phyloP scores from a whole-genome alignment of 2,888 invertebrate genomes.

The Tipula vernalis region DNA sequence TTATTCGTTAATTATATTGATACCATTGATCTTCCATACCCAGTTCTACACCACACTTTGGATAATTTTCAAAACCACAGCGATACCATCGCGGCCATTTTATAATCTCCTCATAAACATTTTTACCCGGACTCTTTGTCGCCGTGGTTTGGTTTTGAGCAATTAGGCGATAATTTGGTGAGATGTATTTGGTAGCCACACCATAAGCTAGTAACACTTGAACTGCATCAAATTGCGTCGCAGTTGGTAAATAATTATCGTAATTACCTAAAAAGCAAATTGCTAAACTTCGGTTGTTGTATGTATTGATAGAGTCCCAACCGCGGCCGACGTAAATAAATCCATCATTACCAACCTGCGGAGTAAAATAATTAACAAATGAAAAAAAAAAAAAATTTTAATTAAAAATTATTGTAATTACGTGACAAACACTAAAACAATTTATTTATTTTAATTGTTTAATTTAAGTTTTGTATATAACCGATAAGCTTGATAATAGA shows the following conservation, averaged over 20 bases:
- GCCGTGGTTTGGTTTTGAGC: constrained; percentile 40
- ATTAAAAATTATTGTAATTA: background rate
- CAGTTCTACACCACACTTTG: constrained; percentile 28
- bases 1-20: constrained; percentile 1
- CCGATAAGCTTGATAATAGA: background rate
- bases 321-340: constrained; percentile 41
- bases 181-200: constrained; percentile 32
- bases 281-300: constrained; percentile 37
- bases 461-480: background rate
- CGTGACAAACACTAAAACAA: background rate
- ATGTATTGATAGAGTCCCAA: constrained; percentile 40
- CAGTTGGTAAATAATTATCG: constrained; percentile 31
- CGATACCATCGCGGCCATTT: constrained; percentile 39
- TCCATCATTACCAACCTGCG: constrained; percentile 43
- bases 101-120: constrained; percentile 37
- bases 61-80: constrained; percentile 25
- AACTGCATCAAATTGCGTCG: constrained; percentile 36
- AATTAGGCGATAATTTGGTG: constrained; percentile 37
- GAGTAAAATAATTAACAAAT: constrained; percentile 27
- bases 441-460: background rate
- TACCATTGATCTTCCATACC: constrained; percentile 27
- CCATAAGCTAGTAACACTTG: constrained; percentile 36
- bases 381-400: constrained; percentile 19
- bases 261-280: constrained; percentile 41
- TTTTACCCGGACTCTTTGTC: constrained; percentile 39